These are phyloP conservation scores for Seira ritae DNA, from an alignment of 2,888 invertebrate genomes.

Conservation along the genomic window DNA sequence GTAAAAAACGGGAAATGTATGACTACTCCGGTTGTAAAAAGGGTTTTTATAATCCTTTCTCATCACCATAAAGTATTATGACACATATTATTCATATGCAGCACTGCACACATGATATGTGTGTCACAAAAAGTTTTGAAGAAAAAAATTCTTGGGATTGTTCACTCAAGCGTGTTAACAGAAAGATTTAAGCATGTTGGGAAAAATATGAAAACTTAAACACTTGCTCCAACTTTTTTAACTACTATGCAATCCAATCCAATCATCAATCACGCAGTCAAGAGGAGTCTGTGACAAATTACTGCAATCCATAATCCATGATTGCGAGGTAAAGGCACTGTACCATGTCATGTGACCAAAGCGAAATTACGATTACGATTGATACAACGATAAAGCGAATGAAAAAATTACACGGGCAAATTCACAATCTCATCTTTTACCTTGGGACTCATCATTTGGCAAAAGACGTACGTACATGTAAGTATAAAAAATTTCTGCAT, in stretches of 20 bases:
- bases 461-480: neutral
- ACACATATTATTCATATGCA: too few relatives aligned
- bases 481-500: neutral
- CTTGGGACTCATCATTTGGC: constrained; percentile 17
- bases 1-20: neutral
- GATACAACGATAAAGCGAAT: constrained; percentile 1
- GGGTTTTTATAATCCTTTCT: neutral
- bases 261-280: constrained; percentile 13
- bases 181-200: constrained; percentile 9
- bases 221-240: constrained; percentile 13
- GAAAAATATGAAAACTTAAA: neutral
- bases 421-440: neutral
- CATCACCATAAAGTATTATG: neutral
- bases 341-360: neutral
- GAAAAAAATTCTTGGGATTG: neutral
- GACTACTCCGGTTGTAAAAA: neutral
- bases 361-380: neutral
- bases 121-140: neutral
- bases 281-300: neutral
- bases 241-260: too few relatives aligned
- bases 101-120: too few relatives aligned
- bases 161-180: neutral
- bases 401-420: neutral
- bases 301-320: neutral
- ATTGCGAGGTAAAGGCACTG: neutral